Percentiles rank a stretch among this genome's conserved stretches.
phyloP scores from a whole-genome alignment of 2,113 vertebrate species.

The Sclerurus mexicanus region DNA sequence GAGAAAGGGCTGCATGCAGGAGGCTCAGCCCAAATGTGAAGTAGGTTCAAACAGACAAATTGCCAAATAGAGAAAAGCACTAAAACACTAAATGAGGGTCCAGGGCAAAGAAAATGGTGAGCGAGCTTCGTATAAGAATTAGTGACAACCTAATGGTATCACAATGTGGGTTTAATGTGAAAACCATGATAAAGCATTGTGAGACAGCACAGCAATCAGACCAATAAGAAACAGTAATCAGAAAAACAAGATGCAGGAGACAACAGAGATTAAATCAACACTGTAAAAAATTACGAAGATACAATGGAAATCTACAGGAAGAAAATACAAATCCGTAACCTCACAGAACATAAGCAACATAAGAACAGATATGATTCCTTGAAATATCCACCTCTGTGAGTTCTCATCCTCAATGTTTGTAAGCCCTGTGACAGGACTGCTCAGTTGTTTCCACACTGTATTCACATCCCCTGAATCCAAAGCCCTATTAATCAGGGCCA shows the following conservation, averaged over 20 bases:
- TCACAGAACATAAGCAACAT: not conserved
- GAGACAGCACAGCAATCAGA: not conserved
- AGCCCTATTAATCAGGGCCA: conserved; percentile 93
- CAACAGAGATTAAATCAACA: not conserved
- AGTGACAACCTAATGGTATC: not conserved
- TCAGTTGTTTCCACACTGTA: conserved; percentile 89
- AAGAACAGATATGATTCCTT: not conserved
- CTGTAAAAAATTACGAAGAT: not conserved
- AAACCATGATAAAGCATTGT: not conserved
- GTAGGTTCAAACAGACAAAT: not conserved
- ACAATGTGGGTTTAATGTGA: not conserved
- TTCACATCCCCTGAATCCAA: conserved; percentile 85
- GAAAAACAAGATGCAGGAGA: not conserved
- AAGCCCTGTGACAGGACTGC: conserved; percentile 89
- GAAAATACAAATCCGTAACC: not conserved
- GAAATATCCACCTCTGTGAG: conserved; percentile 83
- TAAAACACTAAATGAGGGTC: not conserved
- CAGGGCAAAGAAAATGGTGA: not conserved
- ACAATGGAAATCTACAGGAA: not conserved
- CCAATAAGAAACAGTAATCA: not conserved
- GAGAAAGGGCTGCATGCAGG: not conserved
- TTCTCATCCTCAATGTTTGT: conserved; percentile 94
- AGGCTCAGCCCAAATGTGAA: not conserved
- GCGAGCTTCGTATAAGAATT: not conserved
- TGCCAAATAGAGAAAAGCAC: not conserved